Evolutionary conservation across 2,888 invertebrate species (phyloP), one percentile per base, ranked within the genome.

Genomic region (Frankliniella intonsa): DNA sequence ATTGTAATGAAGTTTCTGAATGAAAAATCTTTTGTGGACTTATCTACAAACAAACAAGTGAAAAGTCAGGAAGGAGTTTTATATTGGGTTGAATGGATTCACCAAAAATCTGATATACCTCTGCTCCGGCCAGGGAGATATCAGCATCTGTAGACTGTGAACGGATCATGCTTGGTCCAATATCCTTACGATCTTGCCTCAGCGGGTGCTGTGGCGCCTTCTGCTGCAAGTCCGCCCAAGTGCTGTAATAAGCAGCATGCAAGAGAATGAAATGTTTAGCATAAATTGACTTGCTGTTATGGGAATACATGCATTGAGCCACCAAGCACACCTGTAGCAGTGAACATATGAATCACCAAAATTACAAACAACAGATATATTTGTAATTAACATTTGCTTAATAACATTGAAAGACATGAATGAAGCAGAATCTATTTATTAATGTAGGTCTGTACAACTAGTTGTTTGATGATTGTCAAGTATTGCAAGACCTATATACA

Each of bases 151-250:
- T 65, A 8, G 81, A 81, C 38, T 81, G 81, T 81, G 81, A 49
- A 50, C 81, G 82, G 87, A 87, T 25, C 69, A 76, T 76, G 25
- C 69, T 76, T 2, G 69, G 69, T 76, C 69, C 69, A 84, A 87
- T 85, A 49, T 86, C 84, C 81, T 85, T 86, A 81, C 85, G 84
- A 49, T 86, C 84, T 80, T 85, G 83, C 50, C 55, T 79, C 81
- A 50, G 82, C 82, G 81, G 76, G 83, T 49, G 80, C 83, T 81
- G 83, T 82, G 82, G 79, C 81, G 65, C 62, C 82, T 82, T 80
- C 83, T 81, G 81, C 81, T 83, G 25, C 83, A 27, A 17, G 84
- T 19, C 38, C 65, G 27, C 50, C 51, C 50, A 81, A 81, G 55
- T 50, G 62, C 51, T 38, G 51, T n/a, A 81, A 81, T 12, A 49